phyloP scores from a whole-genome alignment of 2,113 vertebrate species.

The Tapirus terrestris region DNA sequence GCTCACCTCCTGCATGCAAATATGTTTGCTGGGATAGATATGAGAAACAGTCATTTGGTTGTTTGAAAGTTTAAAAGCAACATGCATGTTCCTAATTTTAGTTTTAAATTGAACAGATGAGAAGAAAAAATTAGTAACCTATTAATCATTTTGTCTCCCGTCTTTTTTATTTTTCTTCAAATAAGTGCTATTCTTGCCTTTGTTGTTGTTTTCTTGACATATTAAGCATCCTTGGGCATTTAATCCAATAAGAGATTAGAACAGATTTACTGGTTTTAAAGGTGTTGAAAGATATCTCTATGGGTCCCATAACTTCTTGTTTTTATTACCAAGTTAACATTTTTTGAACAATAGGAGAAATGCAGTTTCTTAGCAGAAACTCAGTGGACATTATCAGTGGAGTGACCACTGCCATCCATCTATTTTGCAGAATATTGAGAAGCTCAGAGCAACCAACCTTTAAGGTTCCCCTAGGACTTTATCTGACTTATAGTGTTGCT shows the following conservation, averaged over 20 bases:
- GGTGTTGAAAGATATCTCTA: constrained; percentile 59
- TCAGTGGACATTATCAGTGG: constrained; percentile 54
- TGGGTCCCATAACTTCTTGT: constrained; percentile 60
- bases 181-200: constrained; percentile 57
- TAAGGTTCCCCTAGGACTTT: constrained; percentile 82
- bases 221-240: constrained; percentile 62
- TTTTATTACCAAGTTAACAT: constrained; percentile 69
- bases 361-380: constrained; percentile 56
- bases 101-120: constrained; percentile 45
- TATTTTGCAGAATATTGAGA: constrained; percentile 81
- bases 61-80: constrained; percentile 68
- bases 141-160: constrained; percentile 13
- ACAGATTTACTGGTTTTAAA: constrained; percentile 66
- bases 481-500: constrained; percentile 80
- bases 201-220: constrained; percentile 63
- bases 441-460: constrained; percentile 77
- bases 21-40: constrained; percentile 3
- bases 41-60: constrained; percentile 56
- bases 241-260: constrained; percentile 67
- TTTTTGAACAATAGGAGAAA: constrained; percentile 66
- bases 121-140: not conserved
- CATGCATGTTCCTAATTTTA: constrained; percentile 53
- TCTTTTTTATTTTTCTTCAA: constrained; percentile 30
- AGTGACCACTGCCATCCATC: constrained; percentile 69
- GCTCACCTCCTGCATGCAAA: constrained; percentile 32